These are phyloP conservation scores for Tiliacea citrago DNA, from an alignment of 2,888 invertebrate genomes.

Conservation along the genomic window DNA sequence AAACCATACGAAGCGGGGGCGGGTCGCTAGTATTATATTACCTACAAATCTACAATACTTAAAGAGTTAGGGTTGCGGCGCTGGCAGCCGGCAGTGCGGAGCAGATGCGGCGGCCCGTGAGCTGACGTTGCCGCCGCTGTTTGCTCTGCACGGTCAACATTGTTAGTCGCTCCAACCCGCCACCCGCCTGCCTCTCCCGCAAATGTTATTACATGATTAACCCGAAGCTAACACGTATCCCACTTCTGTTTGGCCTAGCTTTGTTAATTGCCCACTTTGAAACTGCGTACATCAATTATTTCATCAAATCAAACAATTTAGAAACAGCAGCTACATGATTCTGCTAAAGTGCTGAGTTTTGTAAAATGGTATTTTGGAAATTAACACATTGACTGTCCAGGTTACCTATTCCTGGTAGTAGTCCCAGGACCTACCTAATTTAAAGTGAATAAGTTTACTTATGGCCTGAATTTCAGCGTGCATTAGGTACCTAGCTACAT, in stretches of 20 bases:
- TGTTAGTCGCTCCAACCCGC: constrained; percentile 77
- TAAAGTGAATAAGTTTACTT: too few relatives aligned
- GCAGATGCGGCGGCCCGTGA: constrained; percentile 78
- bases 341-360: background rate
- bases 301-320: constrained; percentile 66
- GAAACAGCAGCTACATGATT: constrained; percentile 26
- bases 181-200: constrained; percentile 56
- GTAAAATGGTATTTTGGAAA: constrained; percentile 1
- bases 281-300: constrained; percentile 76
- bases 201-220: constrained; percentile 89
- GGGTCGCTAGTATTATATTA: background rate
- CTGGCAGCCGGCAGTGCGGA: constrained; percentile 65
- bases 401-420: background rate
- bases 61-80: constrained; percentile 73
- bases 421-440: background rate
- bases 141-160: constrained; percentile 88
- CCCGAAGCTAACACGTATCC: constrained; percentile 81
- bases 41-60: background rate
- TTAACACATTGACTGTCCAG: background rate
- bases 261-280: constrained; percentile 83
- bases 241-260: constrained; percentile 80
- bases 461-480: too few relatives aligned
- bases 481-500: too few relatives aligned
- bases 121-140: constrained; percentile 87
- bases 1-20: background rate